These are phyloP conservation scores for Muscicapa striata DNA, from an alignment of 2,797 vertebrate species.

Conservation along the genomic window DNA sequence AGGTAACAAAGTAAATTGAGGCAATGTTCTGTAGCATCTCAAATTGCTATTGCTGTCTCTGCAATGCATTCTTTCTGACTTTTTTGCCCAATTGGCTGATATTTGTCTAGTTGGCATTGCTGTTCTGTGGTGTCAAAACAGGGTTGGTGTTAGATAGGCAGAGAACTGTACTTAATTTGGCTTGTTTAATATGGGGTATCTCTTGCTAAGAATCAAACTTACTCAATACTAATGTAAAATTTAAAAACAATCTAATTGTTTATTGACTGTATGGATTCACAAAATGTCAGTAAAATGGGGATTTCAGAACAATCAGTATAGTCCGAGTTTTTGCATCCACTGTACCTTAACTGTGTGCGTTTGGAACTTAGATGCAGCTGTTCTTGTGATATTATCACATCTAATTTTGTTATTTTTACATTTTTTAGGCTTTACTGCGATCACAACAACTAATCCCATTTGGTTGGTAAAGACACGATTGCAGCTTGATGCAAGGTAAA, in stretches of 20 bases:
- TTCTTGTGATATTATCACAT: constrained; percentile 26
- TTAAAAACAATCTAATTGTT: not conserved
- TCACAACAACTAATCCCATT: constrained; percentile 95
- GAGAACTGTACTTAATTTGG: constrained; percentile 9
- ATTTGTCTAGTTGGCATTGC: constrained; percentile 19
- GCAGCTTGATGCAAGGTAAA: constrained; percentile 94
- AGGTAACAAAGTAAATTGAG: constrained; percentile 41
- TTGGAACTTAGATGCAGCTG: not conserved
- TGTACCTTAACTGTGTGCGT: not conserved
- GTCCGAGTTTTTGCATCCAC: constrained; percentile 50
- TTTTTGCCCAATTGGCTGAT: constrained; percentile 15
- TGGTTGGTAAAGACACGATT: constrained; percentile 98
- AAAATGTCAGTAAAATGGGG: constrained; percentile 22
- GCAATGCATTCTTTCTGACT: not conserved
- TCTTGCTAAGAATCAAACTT: constrained; percentile 39
- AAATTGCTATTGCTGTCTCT: constrained; percentile 14
- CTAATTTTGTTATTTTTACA: constrained; percentile 73
- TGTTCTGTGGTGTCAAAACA: constrained; percentile 20
- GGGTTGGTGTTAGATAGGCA: constrained; percentile 3
- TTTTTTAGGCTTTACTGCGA: constrained; percentile 93
- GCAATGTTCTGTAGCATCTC: not conserved
- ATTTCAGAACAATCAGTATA: constrained; percentile 42
- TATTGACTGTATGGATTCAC: constrained; percentile 48
- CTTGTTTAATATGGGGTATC: constrained; percentile 1
- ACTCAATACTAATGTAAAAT: constrained; percentile 4